Evolutionary conservation across 2,113 vertebrate species (phyloP), one percentile per base, ranked within the genome.

Genomic region (Oncorhynchus kisutch): DNA sequence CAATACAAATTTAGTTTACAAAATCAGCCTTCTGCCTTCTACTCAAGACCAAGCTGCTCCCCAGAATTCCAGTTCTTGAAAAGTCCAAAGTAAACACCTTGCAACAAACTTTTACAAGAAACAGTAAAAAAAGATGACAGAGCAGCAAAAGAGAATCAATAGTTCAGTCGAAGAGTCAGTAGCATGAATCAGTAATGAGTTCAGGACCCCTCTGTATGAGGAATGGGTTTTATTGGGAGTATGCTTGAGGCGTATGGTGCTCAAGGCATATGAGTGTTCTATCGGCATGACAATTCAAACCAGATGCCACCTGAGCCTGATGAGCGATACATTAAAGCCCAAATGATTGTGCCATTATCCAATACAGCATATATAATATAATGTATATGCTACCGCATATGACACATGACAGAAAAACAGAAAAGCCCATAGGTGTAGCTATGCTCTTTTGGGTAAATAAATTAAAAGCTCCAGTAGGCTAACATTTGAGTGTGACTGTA

Each of bases 61-160:
- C 22, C 7, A 64, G 6, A 22, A 22, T 62, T 24, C 22, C 16
- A n/a, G n/a, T 62, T 62, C 9, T 16, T 16, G 11, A 51, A 51
- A 54, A 54, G 16, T 89, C 49, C 90, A 91, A 89, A 89, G 90
- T 91, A 88, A 89, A 85, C 83, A 81, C 9, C n/a, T 1, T 64
- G 18, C 25, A 67, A 25, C 25, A 34, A 18, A 5, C 4, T 34
- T 68, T 20, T 34, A 68, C 66, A 29, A 18, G 22, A 67, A 16
- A 29, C 66, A 34, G 18, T 34, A 4, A 27, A 29, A 29, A n/a
- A 25, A 5, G 1, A 24, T 0, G 4, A 67, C 25, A 39, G 66
- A 67, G 29, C 16, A 16, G 14, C 24, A 31, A 18, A 34, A 39
- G 16, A 39, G 16, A 54, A 54, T 54, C 51, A 20, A 39, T 9